phyloP scores from a whole-genome alignment of 2,113 vertebrate genomes.

The Brachypodius melanocephalos region DNA sequence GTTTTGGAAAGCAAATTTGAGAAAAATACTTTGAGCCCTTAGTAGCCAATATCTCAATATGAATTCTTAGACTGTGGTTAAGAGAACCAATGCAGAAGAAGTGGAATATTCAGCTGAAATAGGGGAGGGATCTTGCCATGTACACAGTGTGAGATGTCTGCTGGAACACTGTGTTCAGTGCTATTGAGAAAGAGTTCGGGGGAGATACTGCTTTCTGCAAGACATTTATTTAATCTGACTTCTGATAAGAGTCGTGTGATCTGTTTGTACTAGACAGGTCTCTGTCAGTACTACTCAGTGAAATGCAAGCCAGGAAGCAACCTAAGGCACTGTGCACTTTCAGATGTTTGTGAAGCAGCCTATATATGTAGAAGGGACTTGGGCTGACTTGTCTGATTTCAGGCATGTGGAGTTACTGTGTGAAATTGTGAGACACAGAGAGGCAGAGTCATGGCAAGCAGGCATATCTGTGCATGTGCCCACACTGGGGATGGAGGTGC shows the following conservation, averaged over 20 bases:
- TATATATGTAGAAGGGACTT: background rate
- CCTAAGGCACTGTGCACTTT: background rate
- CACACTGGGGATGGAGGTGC: background rate
- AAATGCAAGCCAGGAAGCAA: background rate
- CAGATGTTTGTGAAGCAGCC: background rate
- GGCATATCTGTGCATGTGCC: background rate
- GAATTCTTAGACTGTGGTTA: background rate
- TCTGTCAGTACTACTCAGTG: background rate
- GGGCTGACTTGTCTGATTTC: background rate
- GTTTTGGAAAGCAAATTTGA: constrained; percentile 1
- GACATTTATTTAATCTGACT: constrained; percentile 26
- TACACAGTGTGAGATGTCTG: background rate
- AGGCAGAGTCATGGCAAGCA: background rate
- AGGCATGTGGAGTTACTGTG: background rate
- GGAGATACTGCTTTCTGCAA: background rate
- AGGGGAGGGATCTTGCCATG: background rate
- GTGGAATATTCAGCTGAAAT: background rate
- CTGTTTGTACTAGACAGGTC: background rate
- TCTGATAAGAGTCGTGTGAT: constrained; percentile 26
- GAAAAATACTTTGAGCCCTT: background rate
- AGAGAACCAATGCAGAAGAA: background rate
- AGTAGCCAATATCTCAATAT: background rate
- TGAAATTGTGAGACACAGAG: background rate
- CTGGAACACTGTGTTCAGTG: constrained; percentile 9
- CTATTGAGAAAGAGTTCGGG: constrained; percentile 5